A percentile compares a stretch with the other conserved stretches of the same genome.
These are phyloP conservation scores for Alca torda DNA, from an alignment of 2,797 vertebrate genomes.

Conservation along the genomic window DNA sequence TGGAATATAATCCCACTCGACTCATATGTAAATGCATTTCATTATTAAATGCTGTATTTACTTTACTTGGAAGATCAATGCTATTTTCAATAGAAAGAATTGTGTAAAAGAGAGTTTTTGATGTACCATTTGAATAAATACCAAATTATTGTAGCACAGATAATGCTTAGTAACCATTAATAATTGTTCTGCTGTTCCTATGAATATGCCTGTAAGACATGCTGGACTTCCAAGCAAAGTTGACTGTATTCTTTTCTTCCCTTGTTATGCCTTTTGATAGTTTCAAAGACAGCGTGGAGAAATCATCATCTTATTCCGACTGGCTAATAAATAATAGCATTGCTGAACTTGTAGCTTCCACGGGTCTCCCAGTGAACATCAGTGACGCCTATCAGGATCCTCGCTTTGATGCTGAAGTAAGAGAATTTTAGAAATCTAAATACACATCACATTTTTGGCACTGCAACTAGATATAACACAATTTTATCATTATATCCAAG, in stretches of 20 bases:
- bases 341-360: conserved; percentile 96
- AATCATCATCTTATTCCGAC: conserved; percentile 91
- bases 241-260: conserved; percentile 37
- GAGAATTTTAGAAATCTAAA: neutral
- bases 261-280: conserved; percentile 69
- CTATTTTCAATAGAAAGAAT: neutral
- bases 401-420: conserved; percentile 96
- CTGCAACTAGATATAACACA: neutral
- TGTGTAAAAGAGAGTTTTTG: neutral
- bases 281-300: conserved; percentile 95
- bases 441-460: neutral
- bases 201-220: neutral
- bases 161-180: neutral
- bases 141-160: neutral
- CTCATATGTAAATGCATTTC: neutral
- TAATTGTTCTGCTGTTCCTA: neutral
- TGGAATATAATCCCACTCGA: neutral
- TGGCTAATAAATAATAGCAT: conserved; percentile 99
- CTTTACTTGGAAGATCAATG: neutral
- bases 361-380: conserved; percentile 96
- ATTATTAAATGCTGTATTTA: neutral
- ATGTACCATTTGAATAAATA: neutral
- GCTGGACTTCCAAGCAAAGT: neutral
- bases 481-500: neutral
- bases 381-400: conserved; percentile 98